Evolutionary conservation across 37 sponge, comb jelly and placozoan species (phyloP), one percentile per base, ranked within the genome.

Genomic region (Mnemiopsis leidyi): DNA sequence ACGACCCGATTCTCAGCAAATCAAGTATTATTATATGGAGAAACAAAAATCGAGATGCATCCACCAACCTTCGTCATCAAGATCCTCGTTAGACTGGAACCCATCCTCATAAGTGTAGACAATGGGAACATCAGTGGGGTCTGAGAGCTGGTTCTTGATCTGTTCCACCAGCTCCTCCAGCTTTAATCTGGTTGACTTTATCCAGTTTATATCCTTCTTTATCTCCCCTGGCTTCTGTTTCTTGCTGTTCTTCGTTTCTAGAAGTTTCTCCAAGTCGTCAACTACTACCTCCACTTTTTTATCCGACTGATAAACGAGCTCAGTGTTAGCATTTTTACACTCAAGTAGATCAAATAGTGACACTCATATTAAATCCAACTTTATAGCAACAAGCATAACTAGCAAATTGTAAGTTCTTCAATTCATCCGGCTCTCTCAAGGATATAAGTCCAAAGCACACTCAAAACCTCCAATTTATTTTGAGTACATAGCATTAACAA

Each of bases 191-290:
- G 90, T 85, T 3, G 40, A 38, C 25, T 37, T 38, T 18, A 85
- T 85, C 90, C 90, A 85, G 40, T 38, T 40, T 16, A 85, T 33
- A 39, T 85, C 90, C 48, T 85, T 85, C 61, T 85, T 85, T 71
- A 71, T 71, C 3, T 29, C 75, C 75, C 30, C 25, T 5, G 3
- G 5, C 75, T 71, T 71, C 30, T 29, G 75, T 71, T 71, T n/a
- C 30, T 71, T 71, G 30, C 20, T 71, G 75, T 29, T n/a, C 30
- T 71, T 71, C 3, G 75, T 29, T 28, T 71, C 30, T 28, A 71
- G 75, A n/a, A 71, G 30, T 18, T 71, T 28, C 30, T 71, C 75
- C 75, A 71, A 18, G 20, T 71, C 75, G 5, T 28, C 75, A 7
- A 71, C 75, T 24, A 71, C 30, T 28, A 29, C 30, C n/a, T 71